phyloP scores from a whole-genome alignment of 2,797 vertebrate genomes.

The Onychomys arenicola region DNA sequence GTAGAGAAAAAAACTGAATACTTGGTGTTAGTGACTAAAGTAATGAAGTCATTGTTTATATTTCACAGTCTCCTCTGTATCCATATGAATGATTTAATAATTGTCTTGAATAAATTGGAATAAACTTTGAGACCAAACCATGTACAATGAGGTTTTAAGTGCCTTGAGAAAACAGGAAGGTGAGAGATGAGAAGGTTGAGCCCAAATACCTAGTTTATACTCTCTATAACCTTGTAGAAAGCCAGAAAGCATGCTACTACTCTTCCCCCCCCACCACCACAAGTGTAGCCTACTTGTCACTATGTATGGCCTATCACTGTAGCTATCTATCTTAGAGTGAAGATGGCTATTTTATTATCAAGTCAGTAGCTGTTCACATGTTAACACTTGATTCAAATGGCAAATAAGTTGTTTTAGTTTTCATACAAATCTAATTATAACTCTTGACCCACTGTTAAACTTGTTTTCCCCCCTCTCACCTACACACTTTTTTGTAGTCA shows the following conservation, averaged over 20 bases:
- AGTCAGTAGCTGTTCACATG: not conserved
- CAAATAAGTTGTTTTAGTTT: not conserved
- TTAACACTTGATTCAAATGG: not conserved
- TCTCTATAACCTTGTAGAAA: not conserved
- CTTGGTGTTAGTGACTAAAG: not conserved
- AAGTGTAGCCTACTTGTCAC: not conserved
- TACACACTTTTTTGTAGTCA: not conserved
- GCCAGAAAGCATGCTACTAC: not conserved
- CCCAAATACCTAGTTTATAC: not conserved
- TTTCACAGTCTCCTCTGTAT: not conserved
- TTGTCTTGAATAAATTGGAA: not conserved
- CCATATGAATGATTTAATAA: not conserved
- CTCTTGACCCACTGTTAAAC: not conserved
- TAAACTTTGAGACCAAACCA: not conserved
- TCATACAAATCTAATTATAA: not conserved
- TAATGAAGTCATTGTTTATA: not conserved
- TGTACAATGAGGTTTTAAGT: not conserved
- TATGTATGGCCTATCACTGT: not conserved
- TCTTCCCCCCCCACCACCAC: not conserved
- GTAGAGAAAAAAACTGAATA: not conserved
- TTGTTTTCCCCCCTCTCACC: not conserved
- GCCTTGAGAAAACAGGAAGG: not conserved
- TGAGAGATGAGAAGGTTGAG: not conserved
- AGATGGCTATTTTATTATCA: not conserved
- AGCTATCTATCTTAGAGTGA: not conserved